Conservation (phyloP, 2,797 vertebrate genomes). For the Myoxocephalus aenaeus region DNA sequence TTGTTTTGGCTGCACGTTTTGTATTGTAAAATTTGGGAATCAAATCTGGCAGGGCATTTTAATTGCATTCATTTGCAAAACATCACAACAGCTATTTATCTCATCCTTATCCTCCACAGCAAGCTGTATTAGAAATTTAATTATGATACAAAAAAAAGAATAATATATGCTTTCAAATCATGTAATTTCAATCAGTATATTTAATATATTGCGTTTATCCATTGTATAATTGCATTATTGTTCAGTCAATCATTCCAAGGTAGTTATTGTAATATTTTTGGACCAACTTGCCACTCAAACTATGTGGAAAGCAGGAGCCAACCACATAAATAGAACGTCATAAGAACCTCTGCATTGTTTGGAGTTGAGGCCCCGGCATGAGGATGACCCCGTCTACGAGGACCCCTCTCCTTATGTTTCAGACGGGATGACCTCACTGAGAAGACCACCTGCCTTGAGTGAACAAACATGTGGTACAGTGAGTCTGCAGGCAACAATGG, state of each 20-base stretch:
- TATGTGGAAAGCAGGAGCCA: conserved; percentile 10
- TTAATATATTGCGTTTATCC: neutral
- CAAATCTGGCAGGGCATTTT: too few relatives aligned
- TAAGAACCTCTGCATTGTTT: conserved; percentile 49
- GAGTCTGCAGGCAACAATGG: conserved; percentile 70
- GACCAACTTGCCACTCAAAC: neutral
- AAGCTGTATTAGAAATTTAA: neutral
- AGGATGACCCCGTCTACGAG: conserved; percentile 44
- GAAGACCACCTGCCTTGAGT: conserved; percentile 76
- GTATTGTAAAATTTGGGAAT: neutral
- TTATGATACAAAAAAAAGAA: neutral
- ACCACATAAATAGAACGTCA: conserved; percentile 54
- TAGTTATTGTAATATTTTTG: neutral
- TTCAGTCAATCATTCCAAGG: neutral
- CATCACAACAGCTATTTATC: neutral
- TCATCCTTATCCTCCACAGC: neutral
- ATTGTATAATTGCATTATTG: neutral
- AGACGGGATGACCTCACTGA: conserved; percentile 72
- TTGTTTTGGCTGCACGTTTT: neutral
- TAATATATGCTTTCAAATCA: neutral
- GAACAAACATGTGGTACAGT: conserved; percentile 68
- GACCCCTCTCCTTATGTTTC: conserved; percentile 65
- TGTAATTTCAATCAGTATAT: neutral
- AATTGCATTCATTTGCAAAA: neutral
- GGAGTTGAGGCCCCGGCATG: conserved; percentile 27